Base-by-base conservation (phyloP, 2,797 vertebrate species). In the Tympanoctomys barrerae region DNA sequence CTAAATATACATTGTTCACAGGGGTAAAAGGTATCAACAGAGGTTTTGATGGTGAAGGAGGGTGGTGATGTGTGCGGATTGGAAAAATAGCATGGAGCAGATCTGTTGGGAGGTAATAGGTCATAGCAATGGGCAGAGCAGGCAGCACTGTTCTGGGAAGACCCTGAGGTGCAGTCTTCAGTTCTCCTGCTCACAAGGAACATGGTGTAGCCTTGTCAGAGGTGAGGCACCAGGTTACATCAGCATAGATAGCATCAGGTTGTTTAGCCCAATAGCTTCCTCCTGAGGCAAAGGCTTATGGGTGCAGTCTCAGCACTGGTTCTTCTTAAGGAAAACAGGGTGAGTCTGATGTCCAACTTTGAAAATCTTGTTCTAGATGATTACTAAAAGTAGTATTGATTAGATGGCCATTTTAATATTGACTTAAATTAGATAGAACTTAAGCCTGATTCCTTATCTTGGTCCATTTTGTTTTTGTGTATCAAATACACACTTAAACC, bases 251-350 rank as follows among this genome's bases (percentile, higher is more conserved):
- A 16, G 39, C 5, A 8, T 4, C 4, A 26, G 13, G 14, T 14
- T 24, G 0, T 11, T 10, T 1, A 1, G 6, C 24, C 57, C 19
- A 13, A 0, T 19, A 59, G 13, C 9, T 4, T 49, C 24, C n/a
- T 62, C 10, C 7, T 70, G 2, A 19, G 7, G 3, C 26, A 5
- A 16, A 13, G 13, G 1, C 18, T 2, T 10, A 33, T 11, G 14
- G 85, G 49, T 3, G 36, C 1, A 31, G 1, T 36, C 22, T 16
- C 19, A 73, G n/a, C 31, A 12, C 13, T 33, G 18, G 7, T 0
- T 54, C 71, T 77, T 3, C 61, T 86, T 61, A 68, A 70, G 87
- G 61, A 84, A 81, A 7, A 39, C 33, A n/a, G 13, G 26, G 24
- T 19, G 0, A 36, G 39, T 70, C 62, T 18, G 33, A 6, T 77